Conservation (phyloP, 2,113 vertebrate species). For the Butorides virescens region DNA sequence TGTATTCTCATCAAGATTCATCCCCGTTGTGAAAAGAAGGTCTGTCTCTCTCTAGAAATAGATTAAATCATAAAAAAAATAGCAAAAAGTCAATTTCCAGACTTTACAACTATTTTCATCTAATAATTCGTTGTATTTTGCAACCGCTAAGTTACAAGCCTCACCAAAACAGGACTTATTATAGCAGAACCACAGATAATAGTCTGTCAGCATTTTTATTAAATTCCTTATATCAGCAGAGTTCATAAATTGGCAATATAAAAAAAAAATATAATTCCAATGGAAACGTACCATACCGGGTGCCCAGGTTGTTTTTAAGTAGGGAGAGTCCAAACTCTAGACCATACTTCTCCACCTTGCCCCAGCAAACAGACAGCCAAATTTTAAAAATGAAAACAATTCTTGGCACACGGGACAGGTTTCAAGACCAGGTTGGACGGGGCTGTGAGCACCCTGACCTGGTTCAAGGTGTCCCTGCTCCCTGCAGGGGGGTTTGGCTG, state of each 20-base stretch:
- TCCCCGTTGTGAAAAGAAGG: neutral
- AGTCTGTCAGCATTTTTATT: neutral
- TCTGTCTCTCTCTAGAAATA: neutral
- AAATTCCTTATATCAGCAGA: neutral
- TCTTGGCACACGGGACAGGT: neutral
- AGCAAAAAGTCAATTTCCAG: neutral
- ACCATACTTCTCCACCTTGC: neutral
- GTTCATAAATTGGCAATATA: neutral
- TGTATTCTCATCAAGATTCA: neutral
- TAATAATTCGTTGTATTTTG: neutral
- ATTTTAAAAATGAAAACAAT: neutral
- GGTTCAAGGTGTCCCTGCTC: no score
- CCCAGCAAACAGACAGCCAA: neutral
- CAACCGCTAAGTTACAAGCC: neutral
- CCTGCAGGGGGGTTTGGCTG: no score
- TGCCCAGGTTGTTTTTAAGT: neutral
- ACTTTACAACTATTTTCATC: neutral
- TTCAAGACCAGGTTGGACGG: no score
- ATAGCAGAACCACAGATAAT: neutral
- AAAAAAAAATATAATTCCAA: neutral
- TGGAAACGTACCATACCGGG: neutral
- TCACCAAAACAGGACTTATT: neutral
- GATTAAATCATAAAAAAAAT: constrained; percentile 10
- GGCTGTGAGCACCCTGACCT: no score
- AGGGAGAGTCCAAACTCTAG: neutral